Percentiles rank a stretch among this genome's conserved stretches.
These are phyloP conservation scores for Dinocampus coccinellae DNA, from an alignment of 2,888 invertebrate species.

Conservation along the genomic window DNA sequence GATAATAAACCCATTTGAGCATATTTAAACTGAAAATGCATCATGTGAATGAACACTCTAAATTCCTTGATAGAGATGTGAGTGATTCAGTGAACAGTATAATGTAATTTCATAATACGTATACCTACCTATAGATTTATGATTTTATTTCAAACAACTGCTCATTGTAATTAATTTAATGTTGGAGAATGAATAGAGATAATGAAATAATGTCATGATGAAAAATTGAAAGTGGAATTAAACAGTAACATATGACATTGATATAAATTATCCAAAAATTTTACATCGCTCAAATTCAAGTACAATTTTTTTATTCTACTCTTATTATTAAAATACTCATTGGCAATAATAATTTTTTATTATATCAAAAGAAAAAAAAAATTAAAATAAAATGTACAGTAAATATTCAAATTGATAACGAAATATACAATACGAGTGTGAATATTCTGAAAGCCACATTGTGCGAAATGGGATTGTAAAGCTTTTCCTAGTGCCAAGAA, in stretches of 20 bases:
- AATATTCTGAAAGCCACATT: background rate
- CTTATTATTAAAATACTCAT: background rate
- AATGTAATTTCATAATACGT: background rate
- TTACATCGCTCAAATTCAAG: too few relatives aligned
- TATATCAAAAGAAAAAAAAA: background rate
- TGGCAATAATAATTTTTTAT: background rate
- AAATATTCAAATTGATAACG: background rate
- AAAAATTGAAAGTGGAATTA: too few relatives aligned
- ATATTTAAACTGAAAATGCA: background rate
- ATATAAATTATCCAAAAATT: too few relatives aligned
- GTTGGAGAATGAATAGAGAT: background rate
- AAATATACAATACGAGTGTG: background rate
- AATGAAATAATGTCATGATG: too few relatives aligned
- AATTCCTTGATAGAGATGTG: background rate
- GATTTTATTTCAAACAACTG: slow-evolving; percentile 8
- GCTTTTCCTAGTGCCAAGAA: background rate
- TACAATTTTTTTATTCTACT: too few relatives aligned
- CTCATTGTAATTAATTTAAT: slow-evolving; percentile 2
- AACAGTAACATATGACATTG: too few relatives aligned
- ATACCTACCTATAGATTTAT: background rate
- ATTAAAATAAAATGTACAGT: background rate
- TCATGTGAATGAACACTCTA: background rate
- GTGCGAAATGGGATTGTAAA: background rate
- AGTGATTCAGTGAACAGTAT: slow-evolving; percentile 11
- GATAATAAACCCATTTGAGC: background rate